phyloP scores from a whole-genome alignment of 2,797 vertebrate species.

The Leptoclinus maculatus region DNA sequence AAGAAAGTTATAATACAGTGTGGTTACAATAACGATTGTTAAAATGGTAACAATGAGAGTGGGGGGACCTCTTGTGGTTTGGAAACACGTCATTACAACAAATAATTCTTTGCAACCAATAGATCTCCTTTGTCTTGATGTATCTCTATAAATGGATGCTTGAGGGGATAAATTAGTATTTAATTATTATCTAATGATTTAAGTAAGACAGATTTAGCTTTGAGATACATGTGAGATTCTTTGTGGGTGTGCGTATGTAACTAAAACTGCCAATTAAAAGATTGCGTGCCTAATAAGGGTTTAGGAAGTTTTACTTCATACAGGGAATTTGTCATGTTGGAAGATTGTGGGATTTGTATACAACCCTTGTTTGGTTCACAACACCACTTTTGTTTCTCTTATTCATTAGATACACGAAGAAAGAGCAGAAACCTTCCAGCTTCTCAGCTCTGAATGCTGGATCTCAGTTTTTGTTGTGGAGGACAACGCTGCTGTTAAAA shows the following conservation, averaged over 20 bases:
- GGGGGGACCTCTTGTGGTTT: constrained; percentile 41
- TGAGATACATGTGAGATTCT: neutral
- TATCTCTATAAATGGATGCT: neutral
- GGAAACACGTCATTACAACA: constrained; percentile 18
- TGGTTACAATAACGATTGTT: neutral
- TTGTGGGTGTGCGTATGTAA: neutral
- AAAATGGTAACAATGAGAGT: constrained; percentile 7
- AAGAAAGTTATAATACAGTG: neutral
- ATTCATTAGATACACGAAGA: neutral
- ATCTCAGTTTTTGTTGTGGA: neutral
- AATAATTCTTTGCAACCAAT: neutral
- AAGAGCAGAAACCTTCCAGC: neutral
- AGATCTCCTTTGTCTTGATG: neutral
- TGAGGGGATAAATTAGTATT: neutral
- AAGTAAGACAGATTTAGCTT: neutral
- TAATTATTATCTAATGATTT: neutral
- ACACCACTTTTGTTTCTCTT: neutral
- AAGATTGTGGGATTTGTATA: neutral
- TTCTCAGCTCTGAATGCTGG: neutral
- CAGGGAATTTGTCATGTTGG: neutral
- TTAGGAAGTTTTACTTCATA: neutral
- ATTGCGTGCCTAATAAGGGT: neutral
- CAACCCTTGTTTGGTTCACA: neutral
- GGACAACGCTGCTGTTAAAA: neutral
- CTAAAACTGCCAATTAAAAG: neutral